phyloP scores from a whole-genome alignment of 2,888 invertebrate genomes.

The Scaptomyza caliginosa region DNA sequence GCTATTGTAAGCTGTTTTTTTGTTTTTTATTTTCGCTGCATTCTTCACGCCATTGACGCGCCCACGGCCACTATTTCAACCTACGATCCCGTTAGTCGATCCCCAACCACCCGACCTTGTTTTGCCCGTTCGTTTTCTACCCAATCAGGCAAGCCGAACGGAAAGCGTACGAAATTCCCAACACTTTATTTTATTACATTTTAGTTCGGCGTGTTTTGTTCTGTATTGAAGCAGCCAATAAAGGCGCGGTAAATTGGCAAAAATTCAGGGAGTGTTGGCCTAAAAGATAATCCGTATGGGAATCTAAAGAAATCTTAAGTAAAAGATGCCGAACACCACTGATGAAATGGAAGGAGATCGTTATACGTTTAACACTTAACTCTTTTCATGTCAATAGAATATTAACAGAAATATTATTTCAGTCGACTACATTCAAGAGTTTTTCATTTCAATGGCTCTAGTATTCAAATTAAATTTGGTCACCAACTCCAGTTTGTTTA shows the following conservation, averaged over 20 bases:
- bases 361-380: too few relatives aligned
- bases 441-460: too few relatives aligned
- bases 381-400: too few relatives aligned
- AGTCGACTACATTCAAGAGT: too few relatives aligned
- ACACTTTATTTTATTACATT: constrained; percentile 80
- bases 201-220: constrained; percentile 42
- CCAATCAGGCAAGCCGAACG: constrained; percentile 44
- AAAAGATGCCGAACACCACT: too few relatives aligned
- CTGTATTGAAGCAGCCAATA: constrained; percentile 25
- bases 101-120: not conserved
- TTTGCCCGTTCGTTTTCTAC: not conserved
- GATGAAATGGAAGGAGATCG: too few relatives aligned
- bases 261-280: not conserved
- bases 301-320: too few relatives aligned
- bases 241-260: constrained; percentile 16
- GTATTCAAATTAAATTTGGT: too few relatives aligned
- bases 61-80: constrained; percentile 32
- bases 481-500: not conserved
- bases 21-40: constrained; percentile 41
- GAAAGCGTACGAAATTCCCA: constrained; percentile 59
- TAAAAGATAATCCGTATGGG: not conserved
- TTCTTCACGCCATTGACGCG: constrained; percentile 62
- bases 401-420: too few relatives aligned
- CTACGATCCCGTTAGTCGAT: constrained; percentile 10
- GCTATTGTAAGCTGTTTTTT: constrained; percentile 26